phyloP scores from a whole-genome alignment of 2,888 invertebrate genomes.

The Creontiades dilutus region DNA sequence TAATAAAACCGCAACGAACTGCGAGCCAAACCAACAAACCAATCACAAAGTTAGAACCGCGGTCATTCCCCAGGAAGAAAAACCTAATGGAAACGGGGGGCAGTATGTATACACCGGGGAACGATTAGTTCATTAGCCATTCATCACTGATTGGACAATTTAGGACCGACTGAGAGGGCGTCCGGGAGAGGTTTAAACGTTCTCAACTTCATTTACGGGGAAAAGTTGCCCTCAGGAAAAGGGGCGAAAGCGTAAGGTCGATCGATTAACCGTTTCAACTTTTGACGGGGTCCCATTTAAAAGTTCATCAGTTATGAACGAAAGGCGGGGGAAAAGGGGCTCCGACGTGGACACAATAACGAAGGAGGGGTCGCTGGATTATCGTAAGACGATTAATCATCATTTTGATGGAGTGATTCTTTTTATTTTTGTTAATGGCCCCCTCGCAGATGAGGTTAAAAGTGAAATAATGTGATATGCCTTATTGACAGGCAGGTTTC shows the following conservation, averaged over 20 bases:
- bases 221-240: neutral
- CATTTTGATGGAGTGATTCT: neutral
- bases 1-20: conserved; percentile 48
- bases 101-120: conserved; percentile 34
- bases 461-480: neutral
- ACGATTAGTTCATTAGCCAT: conserved; percentile 62
- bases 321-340: neutral
- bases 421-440: neutral
- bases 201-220: conserved; percentile 55
- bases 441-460: neutral
- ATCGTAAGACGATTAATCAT: conserved; percentile 2
- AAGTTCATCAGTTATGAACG: neutral
- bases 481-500: too few relatives aligned
- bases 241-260: neutral
- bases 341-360: neutral
- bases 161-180: neutral
- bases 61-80: conserved; percentile 41
- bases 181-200: neutral
- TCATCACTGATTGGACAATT: conserved; percentile 61
- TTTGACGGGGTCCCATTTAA: conserved; percentile 16
- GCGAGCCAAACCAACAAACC: conserved; percentile 43
- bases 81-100: conserved; percentile 7
- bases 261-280: conserved; percentile 23
- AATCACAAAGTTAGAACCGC: conserved; percentile 18
- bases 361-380: neutral